Evolutionary conservation across 2,888 invertebrate genomes (phyloP).

Genomic region (Polylopha cassiicola): DNA sequence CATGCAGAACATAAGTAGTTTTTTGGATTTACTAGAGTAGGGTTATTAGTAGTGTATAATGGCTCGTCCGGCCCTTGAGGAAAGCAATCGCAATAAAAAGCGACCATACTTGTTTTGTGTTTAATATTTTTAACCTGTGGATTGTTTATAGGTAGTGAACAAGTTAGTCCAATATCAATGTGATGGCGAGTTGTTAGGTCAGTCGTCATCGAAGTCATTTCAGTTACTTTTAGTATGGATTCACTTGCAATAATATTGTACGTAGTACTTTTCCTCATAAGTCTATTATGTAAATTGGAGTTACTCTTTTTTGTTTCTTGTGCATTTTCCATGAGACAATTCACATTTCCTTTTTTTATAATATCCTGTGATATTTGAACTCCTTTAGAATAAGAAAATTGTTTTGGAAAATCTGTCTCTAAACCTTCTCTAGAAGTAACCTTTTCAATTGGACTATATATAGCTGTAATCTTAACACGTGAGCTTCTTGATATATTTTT

Average conservation of each 20-base stretch:
- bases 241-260: slow-evolving; percentile 63
- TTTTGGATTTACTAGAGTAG: no score
- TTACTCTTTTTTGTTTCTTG: no score
- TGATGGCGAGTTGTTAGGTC: slow-evolving; percentile 25
- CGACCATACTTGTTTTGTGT: slow-evolving; percentile 34
- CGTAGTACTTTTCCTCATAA: slow-evolving; percentile 51
- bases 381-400: slow-evolving; percentile 36
- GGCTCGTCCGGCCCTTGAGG: no score
- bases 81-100: slow-evolving; percentile 41
- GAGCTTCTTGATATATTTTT: slow-evolving; percentile 9
- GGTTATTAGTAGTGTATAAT: no score
- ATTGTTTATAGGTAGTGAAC: slow-evolving; percentile 38
- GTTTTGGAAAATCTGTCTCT: slow-evolving; percentile 3
- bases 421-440: slow-evolving; percentile 9
- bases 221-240: slow-evolving; percentile 56
- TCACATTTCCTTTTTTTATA: slow-evolving; percentile 30
- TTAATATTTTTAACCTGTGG: slow-evolving; percentile 36
- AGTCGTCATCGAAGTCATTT: slow-evolving; percentile 52
- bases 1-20: no score
- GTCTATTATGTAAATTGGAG: no score
- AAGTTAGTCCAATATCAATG: slow-evolving; percentile 31
- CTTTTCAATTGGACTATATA: slow-evolving; percentile 21
- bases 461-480: slow-evolving; percentile 4
- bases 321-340: no score
- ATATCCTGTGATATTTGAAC: slow-evolving; percentile 41